These are phyloP conservation scores for Drosophila tani DNA, from an alignment of 1,140 invertebrate species.

Conservation along the genomic window DNA sequence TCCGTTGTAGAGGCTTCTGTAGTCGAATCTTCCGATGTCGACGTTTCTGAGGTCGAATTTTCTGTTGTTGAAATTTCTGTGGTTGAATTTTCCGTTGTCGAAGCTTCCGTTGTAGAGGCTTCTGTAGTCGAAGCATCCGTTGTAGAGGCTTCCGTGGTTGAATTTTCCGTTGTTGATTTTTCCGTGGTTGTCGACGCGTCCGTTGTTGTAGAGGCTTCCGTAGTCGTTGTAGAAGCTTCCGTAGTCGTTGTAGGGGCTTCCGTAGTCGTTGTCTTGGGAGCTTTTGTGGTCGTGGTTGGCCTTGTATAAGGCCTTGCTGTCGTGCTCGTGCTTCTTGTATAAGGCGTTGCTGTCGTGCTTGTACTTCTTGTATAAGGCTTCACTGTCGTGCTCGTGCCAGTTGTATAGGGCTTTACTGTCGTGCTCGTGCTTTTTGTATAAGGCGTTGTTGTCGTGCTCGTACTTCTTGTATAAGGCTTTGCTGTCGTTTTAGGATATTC, in stretches of 20 bases:
- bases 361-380: background rate
- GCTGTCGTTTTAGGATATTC: background rate
- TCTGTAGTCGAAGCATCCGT: background rate
- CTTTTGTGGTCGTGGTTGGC: background rate
- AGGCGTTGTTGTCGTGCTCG: background rate
- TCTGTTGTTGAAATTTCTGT: background rate
- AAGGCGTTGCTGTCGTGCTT: too few species aligned
- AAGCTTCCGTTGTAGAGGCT: background rate
- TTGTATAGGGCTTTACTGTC: too few species aligned
- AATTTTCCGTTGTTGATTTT: background rate
- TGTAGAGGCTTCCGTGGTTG: background rate
- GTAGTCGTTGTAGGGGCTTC: constrained; percentile 3
- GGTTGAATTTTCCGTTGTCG: background rate
- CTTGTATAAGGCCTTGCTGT: background rate
- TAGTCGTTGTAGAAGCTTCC: background rate
- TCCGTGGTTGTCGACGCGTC: background rate
- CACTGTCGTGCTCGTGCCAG: too few species aligned
- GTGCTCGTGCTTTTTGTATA: background rate
- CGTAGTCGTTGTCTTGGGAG: constrained; percentile 1
- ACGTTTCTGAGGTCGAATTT: too few species aligned
- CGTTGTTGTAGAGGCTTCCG: background rate
- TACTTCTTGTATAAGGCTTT: background rate
- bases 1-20: constrained; percentile 4
- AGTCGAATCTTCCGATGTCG: background rate
- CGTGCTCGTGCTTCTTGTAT: background rate